phyloP scores from a whole-genome alignment of 1,140 invertebrate genomes.

The Musca domestica region DNA sequence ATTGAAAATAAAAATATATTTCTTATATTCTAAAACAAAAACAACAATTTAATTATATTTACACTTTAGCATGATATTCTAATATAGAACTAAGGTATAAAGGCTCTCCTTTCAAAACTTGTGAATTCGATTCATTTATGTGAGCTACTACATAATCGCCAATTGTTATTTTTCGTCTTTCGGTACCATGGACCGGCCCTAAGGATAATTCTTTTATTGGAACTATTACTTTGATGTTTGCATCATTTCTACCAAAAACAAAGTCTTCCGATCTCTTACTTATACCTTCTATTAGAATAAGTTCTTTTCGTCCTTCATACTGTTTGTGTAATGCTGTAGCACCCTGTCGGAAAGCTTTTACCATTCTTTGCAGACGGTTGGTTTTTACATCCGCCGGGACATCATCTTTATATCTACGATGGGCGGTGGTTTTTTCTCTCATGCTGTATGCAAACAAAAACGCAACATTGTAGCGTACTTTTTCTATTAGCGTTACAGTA shows the following conservation, averaged over 20 bases:
- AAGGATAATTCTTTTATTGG: conserved; percentile 54
- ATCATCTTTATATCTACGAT: conserved; percentile 79
- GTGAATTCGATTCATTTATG: conserved; percentile 67
- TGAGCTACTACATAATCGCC: conserved; percentile 82
- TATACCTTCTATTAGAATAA: conserved; percentile 82
- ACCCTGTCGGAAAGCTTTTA: conserved; percentile 62
- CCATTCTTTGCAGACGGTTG: conserved; percentile 66
- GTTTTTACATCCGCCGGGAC: conserved; percentile 74
- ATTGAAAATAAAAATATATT: background rate
- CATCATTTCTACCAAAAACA: conserved; percentile 77
- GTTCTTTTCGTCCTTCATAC: conserved; percentile 70
- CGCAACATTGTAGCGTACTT: conserved; percentile 80
- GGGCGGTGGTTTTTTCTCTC: conserved; percentile 92
- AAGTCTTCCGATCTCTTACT: conserved; percentile 65
- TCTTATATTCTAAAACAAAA: background rate
- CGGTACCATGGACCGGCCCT: conserved; percentile 24
- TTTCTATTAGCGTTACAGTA: conserved; percentile 78
- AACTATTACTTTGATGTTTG: conserved; percentile 81
- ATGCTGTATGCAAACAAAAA: conserved; percentile 93
- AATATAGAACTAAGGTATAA: conserved; percentile 53
- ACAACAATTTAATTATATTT: conserved; percentile 5
- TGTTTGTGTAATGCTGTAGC: conserved; percentile 64
- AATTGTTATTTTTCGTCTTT: conserved; percentile 46
- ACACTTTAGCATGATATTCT: conserved; percentile 28
- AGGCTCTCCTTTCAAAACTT: conserved; percentile 70